phyloP scores from a whole-genome alignment of 2,888 invertebrate genomes.

The Philhelius pedissequus region DNA sequence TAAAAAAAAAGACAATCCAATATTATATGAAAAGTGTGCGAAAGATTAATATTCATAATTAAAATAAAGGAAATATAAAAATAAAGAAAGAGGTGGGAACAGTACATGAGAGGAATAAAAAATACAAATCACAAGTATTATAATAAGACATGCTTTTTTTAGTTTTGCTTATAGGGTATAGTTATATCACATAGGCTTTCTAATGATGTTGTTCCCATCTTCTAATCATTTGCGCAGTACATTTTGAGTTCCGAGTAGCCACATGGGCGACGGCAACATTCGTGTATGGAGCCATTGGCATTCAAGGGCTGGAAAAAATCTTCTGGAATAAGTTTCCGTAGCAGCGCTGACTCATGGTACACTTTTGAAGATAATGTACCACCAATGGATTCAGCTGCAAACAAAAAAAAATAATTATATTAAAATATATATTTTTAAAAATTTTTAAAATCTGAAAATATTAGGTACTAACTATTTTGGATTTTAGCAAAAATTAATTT shows the following conservation, averaged over 20 bases:
- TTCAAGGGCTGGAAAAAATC: constrained; percentile 70
- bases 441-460: too few species aligned
- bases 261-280: constrained; percentile 75
- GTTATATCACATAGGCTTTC: constrained; percentile 62
- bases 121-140: constrained; percentile 11
- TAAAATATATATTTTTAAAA: too few species aligned
- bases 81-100: neutral
- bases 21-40: neutral
- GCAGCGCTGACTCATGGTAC: constrained; percentile 50
- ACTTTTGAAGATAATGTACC: constrained; percentile 35
- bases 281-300: constrained; percentile 73
- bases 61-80: neutral
- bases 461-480: too few species aligned
- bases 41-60: neutral
- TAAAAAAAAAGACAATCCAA: neutral
- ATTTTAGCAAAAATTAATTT: too few species aligned
- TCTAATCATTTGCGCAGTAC: constrained; percentile 72
- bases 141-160: constrained; percentile 10
- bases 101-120: constrained; percentile 10
- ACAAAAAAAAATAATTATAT: neutral
- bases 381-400: constrained; percentile 71
- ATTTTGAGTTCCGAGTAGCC: constrained; percentile 72
- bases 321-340: constrained; percentile 72
- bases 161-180: constrained; percentile 26
- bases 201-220: constrained; percentile 15